phyloP scores from a whole-genome alignment of 2,797 vertebrate genomes.

The Poecilia gillii region DNA sequence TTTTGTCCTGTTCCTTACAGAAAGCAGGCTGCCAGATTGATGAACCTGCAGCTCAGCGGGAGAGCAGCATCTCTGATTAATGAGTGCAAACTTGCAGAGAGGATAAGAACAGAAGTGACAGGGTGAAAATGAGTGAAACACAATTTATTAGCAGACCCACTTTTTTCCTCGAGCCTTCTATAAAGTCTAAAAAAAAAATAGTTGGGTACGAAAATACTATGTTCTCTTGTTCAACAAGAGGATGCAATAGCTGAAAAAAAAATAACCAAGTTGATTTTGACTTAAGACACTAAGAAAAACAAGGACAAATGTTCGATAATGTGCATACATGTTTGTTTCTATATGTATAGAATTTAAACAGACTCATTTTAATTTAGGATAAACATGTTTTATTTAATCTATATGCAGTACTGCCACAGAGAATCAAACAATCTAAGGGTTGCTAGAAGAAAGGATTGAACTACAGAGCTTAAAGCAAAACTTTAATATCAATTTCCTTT shows the following conservation, averaged over 20 bases:
- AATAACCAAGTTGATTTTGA: constrained; percentile 18
- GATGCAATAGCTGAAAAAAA: not conserved
- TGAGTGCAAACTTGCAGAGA: constrained; percentile 86
- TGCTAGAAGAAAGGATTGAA: constrained; percentile 10
- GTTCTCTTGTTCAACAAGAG: constrained; percentile 27
- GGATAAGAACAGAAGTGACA: constrained; percentile 74
- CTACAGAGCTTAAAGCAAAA: constrained; percentile 38
- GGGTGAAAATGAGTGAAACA: constrained; percentile 76
- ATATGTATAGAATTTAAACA: not conserved
- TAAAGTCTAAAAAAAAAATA: constrained; percentile 23
- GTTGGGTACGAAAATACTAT: constrained; percentile 1
- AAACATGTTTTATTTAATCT: not conserved
- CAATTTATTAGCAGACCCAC: constrained; percentile 74
- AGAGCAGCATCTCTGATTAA: constrained; percentile 90
- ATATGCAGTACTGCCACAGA: not conserved
- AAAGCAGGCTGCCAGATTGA: constrained; percentile 90
- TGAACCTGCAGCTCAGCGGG: constrained; percentile 90
- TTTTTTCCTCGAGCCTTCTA: not conserved
- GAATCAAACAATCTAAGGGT: constrained; percentile 17
- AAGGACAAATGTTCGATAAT: not conserved
- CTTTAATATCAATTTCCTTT: constrained; percentile 44
- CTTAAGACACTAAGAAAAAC: constrained; percentile 13
- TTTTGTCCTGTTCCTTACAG: constrained; percentile 85
- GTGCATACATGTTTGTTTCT: not conserved
- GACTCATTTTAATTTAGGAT: not conserved